Base-by-base conservation (phyloP, 2,113 vertebrate genomes). In the Mastomys coucha region DNA sequence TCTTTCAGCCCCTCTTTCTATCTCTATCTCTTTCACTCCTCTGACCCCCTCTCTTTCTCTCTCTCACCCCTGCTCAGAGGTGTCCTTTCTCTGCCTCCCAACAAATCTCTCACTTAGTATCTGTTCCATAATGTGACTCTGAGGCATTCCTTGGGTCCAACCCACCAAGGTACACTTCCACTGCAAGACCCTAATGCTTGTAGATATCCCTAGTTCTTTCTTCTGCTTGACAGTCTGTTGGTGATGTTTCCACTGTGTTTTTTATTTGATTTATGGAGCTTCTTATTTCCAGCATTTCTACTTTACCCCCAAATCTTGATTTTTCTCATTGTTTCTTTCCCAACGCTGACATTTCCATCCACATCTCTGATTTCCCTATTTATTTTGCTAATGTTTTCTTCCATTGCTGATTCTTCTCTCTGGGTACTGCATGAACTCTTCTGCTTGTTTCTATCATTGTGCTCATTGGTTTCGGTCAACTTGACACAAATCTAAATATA, bases 1-100 rank as follows among this genome's bases (percentile, higher is more conserved):
- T n/a, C 5, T 31, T 31, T 67, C 67, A 33, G 11, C 5, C 8
- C 31, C 13, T 33, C 0, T 33, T 12, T 14, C 3, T 31, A 4
- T 10, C 63, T 10, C 6, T 65, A 6, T 26, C 24, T 67, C 67
- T 33, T 31, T 69, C 67, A 1, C 65, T 69, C 28, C 11, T 28
- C 11, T 11, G 11, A 28, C 11, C 28, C 65, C 7, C 20, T 22
- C 58, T 7, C 20, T 60, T 12, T 5, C 31, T 69, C 11, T 67
- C 65, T 33, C 16, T 67, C 2, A 1, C 22, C 60, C 63, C 63
- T 65, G 63, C 63, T 65, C 26, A 65, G 26, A 65, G 63, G 63
- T 65, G 26, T 2, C 26, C 63, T 31, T 63, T 2, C 22, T 7
- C 22, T 63, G 2, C 8, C 60, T 45, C 60, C 10, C 26, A 65